Evolutionary conservation across 2,797 vertebrate genomes (phyloP), one percentile per base, ranked within the genome.

Genomic region (Salarias fasciatus): DNA sequence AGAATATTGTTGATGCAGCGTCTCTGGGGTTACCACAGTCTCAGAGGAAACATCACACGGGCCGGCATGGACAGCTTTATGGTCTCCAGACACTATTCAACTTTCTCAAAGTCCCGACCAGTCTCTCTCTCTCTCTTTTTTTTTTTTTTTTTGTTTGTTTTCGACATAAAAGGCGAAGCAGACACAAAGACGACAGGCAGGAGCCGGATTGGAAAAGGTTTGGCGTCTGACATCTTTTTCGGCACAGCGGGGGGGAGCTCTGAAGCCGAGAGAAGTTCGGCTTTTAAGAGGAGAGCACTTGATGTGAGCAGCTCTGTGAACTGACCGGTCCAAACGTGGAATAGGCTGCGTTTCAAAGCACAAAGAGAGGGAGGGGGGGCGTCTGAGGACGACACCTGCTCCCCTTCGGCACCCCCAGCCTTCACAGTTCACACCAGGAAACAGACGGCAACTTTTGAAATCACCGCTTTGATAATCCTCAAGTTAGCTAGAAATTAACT

Each of bases 131-230:
- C 6, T 1, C 15, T 9, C 0, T 18, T 10, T 10, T 18, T 44
- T 33, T 35, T 63, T 68, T 15, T 9, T 0, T 18, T 10, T 10
- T 18, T 44, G 33, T 35, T 63, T 68, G 62, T 67, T 80, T 64
- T 77, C 46, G 45, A 86, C 75, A 75, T 84, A 64, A 84, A 88
- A 88, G 70, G 30, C 30, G 33, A 31, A 43, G 49, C 57, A 73
- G 54, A 82, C 70, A 72, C 63, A 79, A 79, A 78, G 72, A 55
- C 30, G 48, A 67, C 57, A 47, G 46, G 48, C 14, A 35, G 75
- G 48, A 67, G 63, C 33, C 28, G 11, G 28, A 42, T 6, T 44
- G 64, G 60, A 59, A 66, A 78, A 67, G 56, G 54, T 68, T 46
- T 12, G 41, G 9, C 33, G 33, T 67, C 76, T 58, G 71, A 72